Percentiles rank a stretch among this genome's conserved stretches.
Evolutionary conservation across 2,797 vertebrate species (phyloP).

Genomic region (Cynodonichthys magdalenae): DNA sequence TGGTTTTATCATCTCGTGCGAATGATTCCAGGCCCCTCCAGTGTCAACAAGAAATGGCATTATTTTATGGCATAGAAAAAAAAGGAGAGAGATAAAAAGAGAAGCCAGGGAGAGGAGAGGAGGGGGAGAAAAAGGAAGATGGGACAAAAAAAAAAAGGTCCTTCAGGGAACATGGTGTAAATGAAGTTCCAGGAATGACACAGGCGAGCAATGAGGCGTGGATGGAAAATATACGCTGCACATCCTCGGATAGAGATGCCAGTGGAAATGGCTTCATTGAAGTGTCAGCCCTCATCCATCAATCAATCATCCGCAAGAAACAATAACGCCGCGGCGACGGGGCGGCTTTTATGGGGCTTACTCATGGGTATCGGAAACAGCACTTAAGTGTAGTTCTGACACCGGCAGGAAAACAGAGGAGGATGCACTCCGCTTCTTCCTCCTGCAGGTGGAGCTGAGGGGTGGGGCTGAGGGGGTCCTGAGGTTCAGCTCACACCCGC

Average conservation of each 20-base stretch:
- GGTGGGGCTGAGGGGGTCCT: slow-evolving; percentile 58
- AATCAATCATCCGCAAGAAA: slow-evolving; percentile 99
- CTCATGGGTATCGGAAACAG: slow-evolving; percentile 98
- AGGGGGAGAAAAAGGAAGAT: slow-evolving; percentile 62
- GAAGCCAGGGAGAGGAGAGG: slow-evolving; percentile 48
- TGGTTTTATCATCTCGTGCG: slow-evolving; percentile 80
- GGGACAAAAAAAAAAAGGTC: slow-evolving; percentile 82
- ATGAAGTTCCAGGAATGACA: slow-evolving; percentile 99
- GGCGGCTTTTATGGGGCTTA: slow-evolving; percentile 97
- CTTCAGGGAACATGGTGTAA: slow-evolving; percentile 98
- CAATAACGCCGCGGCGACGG: slow-evolving; percentile 92
- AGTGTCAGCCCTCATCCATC: slow-evolving; percentile 99
- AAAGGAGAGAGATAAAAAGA: slow-evolving; percentile 54
- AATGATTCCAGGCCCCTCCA: slow-evolving; percentile 91
- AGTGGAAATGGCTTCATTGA: slow-evolving; percentile 99
- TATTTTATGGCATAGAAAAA: slow-evolving; percentile 89
- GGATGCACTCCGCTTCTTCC: slow-evolving; percentile 71
- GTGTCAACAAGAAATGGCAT: slow-evolving; percentile 86
- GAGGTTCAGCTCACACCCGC: no score
- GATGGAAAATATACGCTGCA: slow-evolving; percentile 99
- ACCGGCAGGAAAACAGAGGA: slow-evolving; percentile 81
- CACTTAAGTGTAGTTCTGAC: slow-evolving; percentile 96
- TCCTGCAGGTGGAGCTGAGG: slow-evolving; percentile 72
- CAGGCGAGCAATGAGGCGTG: slow-evolving; percentile 99
- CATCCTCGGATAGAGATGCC: slow-evolving; percentile 99